Percentiles rank a stretch among this genome's conserved stretches.
Conservation (phyloP, 2,888 invertebrate genomes). For the Nemotelus nigrinus region DNA sequence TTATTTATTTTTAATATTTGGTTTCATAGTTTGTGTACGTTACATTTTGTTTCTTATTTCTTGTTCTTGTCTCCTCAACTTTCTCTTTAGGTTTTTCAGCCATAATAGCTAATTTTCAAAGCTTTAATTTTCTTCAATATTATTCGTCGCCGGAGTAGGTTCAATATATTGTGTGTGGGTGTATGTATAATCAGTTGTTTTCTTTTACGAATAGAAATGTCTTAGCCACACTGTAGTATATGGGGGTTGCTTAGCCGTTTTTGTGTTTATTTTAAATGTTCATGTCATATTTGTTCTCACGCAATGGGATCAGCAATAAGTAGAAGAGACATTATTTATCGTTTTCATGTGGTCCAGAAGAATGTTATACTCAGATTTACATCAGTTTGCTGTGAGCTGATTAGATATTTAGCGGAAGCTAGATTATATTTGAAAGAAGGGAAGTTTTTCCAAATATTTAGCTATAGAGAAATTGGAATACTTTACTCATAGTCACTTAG, state of each 20-base stretch:
- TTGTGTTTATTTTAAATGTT: slow-evolving; percentile 4
- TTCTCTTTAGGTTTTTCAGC: slow-evolving; percentile 1
- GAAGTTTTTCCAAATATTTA: too few species aligned
- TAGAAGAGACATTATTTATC: too few species aligned
- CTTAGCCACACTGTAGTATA: slow-evolving; percentile 28
- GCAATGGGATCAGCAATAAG: neutral
- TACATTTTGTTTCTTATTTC: slow-evolving; percentile 19
- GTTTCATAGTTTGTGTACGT: slow-evolving; percentile 43
- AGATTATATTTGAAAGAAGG: too few species aligned
- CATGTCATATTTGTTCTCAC: neutral
- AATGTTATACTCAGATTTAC: slow-evolving; percentile 19
- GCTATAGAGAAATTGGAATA: too few species aligned
- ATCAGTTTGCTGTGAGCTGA: neutral
- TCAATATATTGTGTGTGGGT: too few species aligned
- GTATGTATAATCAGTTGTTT: too few species aligned
- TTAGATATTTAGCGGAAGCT: too few species aligned
- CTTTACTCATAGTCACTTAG: too few species aligned
- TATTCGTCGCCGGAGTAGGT: too few species aligned
- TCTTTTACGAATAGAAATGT: neutral
- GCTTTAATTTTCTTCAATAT: too few species aligned
- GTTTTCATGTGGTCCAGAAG: slow-evolving; percentile 27
- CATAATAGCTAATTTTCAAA: neutral
- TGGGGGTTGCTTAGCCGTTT: slow-evolving; percentile 1
- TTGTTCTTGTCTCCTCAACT: slow-evolving; percentile 3
- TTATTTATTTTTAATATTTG: slow-evolving; percentile 40